Percentiles rank a stretch among this genome's conserved stretches.
Evolutionary conservation across 1,140 invertebrate species (phyloP).

Genomic region (Laupala kohalensis): DNA sequence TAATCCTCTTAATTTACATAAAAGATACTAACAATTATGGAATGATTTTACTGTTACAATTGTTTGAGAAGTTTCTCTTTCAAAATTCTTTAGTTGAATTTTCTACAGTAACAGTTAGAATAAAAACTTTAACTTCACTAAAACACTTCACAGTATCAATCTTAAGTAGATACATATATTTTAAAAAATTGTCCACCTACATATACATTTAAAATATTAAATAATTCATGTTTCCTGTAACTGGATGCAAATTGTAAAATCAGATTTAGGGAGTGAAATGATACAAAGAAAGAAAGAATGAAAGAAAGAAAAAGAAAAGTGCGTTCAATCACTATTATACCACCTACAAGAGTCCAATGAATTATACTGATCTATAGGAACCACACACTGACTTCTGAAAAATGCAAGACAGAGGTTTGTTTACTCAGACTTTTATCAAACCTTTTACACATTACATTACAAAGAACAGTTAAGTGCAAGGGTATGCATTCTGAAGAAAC

Average conservation of each 20-base stretch:
- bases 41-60: no score
- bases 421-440: neutral
- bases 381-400: neutral
- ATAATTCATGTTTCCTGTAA: neutral
- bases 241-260: neutral
- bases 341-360: neutral
- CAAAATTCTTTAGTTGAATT: no score
- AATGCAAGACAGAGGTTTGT: neutral
- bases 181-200: neutral
- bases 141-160: neutral
- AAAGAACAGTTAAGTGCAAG: neutral
- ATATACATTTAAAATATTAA: neutral
- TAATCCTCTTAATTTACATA: no score
- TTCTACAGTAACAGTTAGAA: no score
- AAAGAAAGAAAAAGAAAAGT: no score
- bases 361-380: neutral
- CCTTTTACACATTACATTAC: neutral
- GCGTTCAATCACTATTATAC: neutral
- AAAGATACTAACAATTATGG: no score
- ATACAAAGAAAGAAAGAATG: neutral
- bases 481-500: neutral
- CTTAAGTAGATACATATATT: neutral
- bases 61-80: no score
- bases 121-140: neutral
- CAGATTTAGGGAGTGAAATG: neutral